These are phyloP conservation scores for Podargus strigoides DNA, from an alignment of 2,797 vertebrate species.

Conservation along the genomic window DNA sequence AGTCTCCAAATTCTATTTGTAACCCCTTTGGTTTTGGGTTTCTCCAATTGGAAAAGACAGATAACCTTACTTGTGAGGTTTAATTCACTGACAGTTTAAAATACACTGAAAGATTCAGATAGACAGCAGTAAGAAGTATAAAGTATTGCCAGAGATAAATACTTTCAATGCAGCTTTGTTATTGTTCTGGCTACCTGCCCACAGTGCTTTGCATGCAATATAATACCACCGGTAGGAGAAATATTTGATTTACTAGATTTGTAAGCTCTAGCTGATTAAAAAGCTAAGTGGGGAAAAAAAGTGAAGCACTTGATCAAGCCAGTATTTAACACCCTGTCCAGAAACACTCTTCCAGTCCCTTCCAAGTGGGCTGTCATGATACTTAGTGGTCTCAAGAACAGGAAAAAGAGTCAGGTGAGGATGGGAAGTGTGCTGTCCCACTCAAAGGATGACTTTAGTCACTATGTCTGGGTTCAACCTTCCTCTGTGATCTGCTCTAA, in stretches of 20 bases:
- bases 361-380: neutral
- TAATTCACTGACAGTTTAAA: neutral
- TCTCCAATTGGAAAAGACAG: neutral
- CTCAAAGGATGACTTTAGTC: neutral
- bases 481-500: neutral
- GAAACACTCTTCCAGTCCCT: neutral
- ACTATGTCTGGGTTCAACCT: neutral
- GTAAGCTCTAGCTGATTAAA: neutral
- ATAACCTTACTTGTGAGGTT: neutral
- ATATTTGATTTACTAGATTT: neutral
- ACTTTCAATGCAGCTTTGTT: slow-evolving; percentile 8
- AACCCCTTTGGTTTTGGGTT: neutral
- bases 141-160: neutral
- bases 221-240: neutral
- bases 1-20: neutral
- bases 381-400: neutral
- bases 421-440: neutral
- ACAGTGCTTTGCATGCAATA: neutral
- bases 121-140: neutral
- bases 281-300: neutral
- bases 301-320: neutral
- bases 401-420: neutral
- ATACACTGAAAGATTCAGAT: neutral
- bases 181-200: neutral
- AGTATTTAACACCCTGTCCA: neutral